These are phyloP conservation scores for Agrilus cyanescens DNA, from an alignment of 2,888 invertebrate genomes.

Conservation along the genomic window DNA sequence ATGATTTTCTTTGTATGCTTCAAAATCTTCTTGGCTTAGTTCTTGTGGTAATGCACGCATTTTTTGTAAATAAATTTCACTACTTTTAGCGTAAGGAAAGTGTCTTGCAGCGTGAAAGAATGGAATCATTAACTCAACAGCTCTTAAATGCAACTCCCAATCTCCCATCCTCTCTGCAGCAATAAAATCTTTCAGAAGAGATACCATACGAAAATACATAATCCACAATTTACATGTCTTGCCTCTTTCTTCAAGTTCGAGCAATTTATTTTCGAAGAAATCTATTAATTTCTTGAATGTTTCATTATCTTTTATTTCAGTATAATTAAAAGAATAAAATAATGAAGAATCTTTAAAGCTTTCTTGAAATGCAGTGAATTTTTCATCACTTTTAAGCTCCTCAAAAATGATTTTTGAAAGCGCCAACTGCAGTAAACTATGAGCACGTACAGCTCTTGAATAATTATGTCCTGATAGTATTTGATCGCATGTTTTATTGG, in stretches of 20 bases:
- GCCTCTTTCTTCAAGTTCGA: neutral
- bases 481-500: slow-evolving; percentile 2
- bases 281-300: neutral
- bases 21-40: slow-evolving; percentile 2
- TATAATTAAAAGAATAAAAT: neutral
- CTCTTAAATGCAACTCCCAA: slow-evolving; percentile 10
- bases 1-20: slow-evolving; percentile 2
- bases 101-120: slow-evolving; percentile 15
- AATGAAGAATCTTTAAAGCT: slow-evolving; percentile 3
- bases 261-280: slow-evolving; percentile 2
- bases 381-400: neutral
- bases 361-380: too few species aligned
- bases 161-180: slow-evolving; percentile 11
- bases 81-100: slow-evolving; percentile 14
- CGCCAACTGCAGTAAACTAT: slow-evolving; percentile 1
- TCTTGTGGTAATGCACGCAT: slow-evolving; percentile 2
- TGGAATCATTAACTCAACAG: too few species aligned
- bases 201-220: slow-evolving; percentile 2
- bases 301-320: neutral
- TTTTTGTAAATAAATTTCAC: slow-evolving; percentile 16
- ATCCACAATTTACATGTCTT: slow-evolving; percentile 4
- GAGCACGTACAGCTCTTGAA: slow-evolving; percentile 5
- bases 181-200: slow-evolving; percentile 9
- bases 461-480: slow-evolving; percentile 3
- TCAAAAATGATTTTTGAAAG: slow-evolving; percentile 2